These are phyloP conservation scores for Poeciliopsis paucimaculata DNA, from an alignment of 2,797 vertebrate species.

Conservation along the genomic window DNA sequence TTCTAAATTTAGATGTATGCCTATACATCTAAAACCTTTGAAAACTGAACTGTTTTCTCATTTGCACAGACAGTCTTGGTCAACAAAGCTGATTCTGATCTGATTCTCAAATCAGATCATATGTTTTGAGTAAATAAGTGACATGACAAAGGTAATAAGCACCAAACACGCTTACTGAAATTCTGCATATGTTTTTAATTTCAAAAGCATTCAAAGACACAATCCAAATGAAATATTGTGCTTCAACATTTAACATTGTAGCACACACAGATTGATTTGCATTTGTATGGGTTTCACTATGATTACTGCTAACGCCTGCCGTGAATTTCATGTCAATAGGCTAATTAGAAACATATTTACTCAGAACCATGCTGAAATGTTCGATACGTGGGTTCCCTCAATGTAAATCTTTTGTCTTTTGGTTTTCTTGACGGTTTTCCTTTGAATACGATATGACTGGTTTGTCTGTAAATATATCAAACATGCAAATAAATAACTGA, in stretches of 20 bases:
- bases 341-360: neutral
- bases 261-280: neutral
- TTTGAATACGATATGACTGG: constrained; percentile 7
- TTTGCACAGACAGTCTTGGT: neutral
- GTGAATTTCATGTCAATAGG: neutral
- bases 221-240: neutral
- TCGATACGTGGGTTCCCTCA: neutral
- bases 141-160: neutral
- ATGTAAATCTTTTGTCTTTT: neutral
- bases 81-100: neutral
- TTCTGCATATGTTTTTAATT: neutral
- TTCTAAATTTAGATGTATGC: neutral
- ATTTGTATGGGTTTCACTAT: neutral
- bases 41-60: neutral
- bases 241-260: neutral
- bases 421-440: neutral
- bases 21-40: neutral
- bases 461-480: constrained; percentile 9
- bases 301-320: neutral
- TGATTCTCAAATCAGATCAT: neutral
- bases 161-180: neutral
- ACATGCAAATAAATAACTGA: neutral
- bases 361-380: neutral
- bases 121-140: neutral
- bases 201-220: neutral